These are phyloP conservation scores for Phallusia fumigata DNA, from an alignment of 23 tunicate genomes.

Conservation along the genomic window DNA sequence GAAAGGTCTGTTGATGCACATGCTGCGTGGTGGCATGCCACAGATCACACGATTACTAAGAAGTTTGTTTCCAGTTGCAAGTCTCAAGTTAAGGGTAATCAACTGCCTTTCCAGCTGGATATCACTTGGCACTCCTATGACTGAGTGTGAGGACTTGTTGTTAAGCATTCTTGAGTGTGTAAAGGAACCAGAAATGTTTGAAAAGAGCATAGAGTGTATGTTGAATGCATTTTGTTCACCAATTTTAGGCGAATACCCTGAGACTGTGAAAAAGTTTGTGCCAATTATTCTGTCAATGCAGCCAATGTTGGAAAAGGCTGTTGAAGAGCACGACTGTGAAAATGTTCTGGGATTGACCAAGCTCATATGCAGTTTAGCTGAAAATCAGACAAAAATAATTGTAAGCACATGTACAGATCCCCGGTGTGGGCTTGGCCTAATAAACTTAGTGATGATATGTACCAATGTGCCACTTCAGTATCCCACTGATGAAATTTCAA, in stretches of 20 bases:
- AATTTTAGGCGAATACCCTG: conserved; percentile 45
- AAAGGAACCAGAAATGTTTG: conserved; percentile 74
- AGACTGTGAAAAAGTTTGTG: conserved; percentile 62
- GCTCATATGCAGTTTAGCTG: conserved; percentile 84
- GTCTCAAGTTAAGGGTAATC: conserved; percentile 36
- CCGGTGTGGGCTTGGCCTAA: conserved; percentile 58
- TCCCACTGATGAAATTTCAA: conserved; percentile 83
- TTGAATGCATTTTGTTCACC: conserved; percentile 82
- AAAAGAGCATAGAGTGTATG: conserved; percentile 72
- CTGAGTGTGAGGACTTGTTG: conserved; percentile 53
- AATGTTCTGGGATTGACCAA: conserved; percentile 72
- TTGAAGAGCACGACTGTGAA: conserved; percentile 77
- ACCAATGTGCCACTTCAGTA: conserved; percentile 73
- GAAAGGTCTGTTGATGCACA: conserved; percentile 42
- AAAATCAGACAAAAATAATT: conserved; percentile 85
- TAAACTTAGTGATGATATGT: conserved; percentile 74
- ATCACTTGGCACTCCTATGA: conserved; percentile 51
- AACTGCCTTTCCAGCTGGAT: conserved; percentile 91
- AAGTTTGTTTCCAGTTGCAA: not conserved
- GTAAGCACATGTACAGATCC: conserved; percentile 61
- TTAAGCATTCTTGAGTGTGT: conserved; percentile 40
- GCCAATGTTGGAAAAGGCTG: conserved; percentile 68
- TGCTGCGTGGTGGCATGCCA: conserved; percentile 25
- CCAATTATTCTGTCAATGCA: conserved; percentile 62
- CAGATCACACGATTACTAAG: conserved; percentile 24